Evolutionary conservation across 2,888 invertebrate genomes (phyloP).

Genomic region (Rhodophaea formosa): DNA sequence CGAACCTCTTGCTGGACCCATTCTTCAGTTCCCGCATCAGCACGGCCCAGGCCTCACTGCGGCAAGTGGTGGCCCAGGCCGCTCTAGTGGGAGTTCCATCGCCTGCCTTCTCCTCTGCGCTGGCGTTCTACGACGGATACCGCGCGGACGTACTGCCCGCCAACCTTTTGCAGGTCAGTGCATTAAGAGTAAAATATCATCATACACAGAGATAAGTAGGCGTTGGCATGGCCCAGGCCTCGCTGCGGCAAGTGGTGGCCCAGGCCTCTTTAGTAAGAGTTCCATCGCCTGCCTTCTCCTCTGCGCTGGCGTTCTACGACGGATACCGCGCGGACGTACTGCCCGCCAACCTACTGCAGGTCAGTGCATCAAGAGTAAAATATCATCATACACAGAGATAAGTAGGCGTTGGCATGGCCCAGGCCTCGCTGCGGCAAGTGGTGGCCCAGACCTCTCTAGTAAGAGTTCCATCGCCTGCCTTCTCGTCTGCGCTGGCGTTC

Average conservation of each 20-base stretch:
- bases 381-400: too few relatives aligned
- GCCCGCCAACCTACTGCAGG: slow-evolving; percentile 95
- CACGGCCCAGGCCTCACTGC: slow-evolving; percentile 90
- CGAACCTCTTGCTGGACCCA: slow-evolving; percentile 94
- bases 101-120: slow-evolving; percentile 95
- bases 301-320: slow-evolving; percentile 98
- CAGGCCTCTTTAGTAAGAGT: slow-evolving; percentile 89
- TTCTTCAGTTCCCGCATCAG: slow-evolving; percentile 94
- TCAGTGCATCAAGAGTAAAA: too few relatives aligned
- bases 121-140: slow-evolving; percentile 99
- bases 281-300: slow-evolving; percentile 95
- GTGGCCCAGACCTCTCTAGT: slow-evolving; percentile 85
- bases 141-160: slow-evolving; percentile 93
- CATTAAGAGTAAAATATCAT: neutral
- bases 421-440: slow-evolving; percentile 92
- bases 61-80: slow-evolving; percentile 88
- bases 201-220: neutral
- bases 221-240: neutral
- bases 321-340: slow-evolving; percentile 93
- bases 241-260: slow-evolving; percentile 92
- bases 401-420: slow-evolving; percentile 72
- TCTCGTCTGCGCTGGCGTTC: slow-evolving; percentile 96
- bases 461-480: slow-evolving; percentile 97
- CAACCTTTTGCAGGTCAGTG: slow-evolving; percentile 91
- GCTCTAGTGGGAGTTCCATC: slow-evolving; percentile 93